Base-by-base conservation (phyloP, 2,888 invertebrate genomes). In the Galeopsomyia nigrocyanea region DNA sequence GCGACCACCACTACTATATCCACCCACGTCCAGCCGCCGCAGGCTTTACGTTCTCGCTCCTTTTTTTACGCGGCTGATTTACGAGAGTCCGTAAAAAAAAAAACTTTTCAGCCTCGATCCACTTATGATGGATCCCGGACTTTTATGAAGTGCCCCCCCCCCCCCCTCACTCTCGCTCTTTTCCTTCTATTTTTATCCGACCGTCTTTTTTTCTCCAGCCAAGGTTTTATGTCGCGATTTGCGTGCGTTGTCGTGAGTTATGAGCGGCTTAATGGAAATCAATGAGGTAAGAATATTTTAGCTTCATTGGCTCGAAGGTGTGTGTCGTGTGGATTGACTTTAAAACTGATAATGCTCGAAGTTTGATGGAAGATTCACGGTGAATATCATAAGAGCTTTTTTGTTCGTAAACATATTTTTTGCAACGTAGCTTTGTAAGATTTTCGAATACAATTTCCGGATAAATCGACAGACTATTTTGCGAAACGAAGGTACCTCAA, bases 41-140 rank as follows among this genome's bases (percentile, higher is more conserved):
- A 10, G 39, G 10, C 39, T 26, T 26, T 26, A 10, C 39, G 39
- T 7, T 21, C 19, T 49, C 51, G 17, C 47, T 10, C 47, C 14
- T 39, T 51, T 60, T 66, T 61, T 51, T 51, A 47, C 49, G 49
- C 49, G 5, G 0, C 60, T 62, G 67, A 67, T 68, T 67, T 63
- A 72, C 67, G 67, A 68, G 2, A 19, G 19, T 16, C 47, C 14
- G 55, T 61, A 55, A 61, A 60, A 62, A 71, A 71, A 56, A 39
- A 39, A 39, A 39, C 39, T 62, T 70, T 64, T 70, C 70, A 64
- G 63, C 64, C 69, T 22, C 49, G 58, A 64, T 51, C 64, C 64
- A 63, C 63, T 70, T 71, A 71, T 71, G 65, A 71, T 58, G 61
- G 65, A 65, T 65, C 61, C 65, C 31, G 64, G 46, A 19, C 60